These are phyloP conservation scores for Ibidorhyncha struthersii DNA, from an alignment of 2,113 vertebrate genomes.

Conservation along the genomic window DNA sequence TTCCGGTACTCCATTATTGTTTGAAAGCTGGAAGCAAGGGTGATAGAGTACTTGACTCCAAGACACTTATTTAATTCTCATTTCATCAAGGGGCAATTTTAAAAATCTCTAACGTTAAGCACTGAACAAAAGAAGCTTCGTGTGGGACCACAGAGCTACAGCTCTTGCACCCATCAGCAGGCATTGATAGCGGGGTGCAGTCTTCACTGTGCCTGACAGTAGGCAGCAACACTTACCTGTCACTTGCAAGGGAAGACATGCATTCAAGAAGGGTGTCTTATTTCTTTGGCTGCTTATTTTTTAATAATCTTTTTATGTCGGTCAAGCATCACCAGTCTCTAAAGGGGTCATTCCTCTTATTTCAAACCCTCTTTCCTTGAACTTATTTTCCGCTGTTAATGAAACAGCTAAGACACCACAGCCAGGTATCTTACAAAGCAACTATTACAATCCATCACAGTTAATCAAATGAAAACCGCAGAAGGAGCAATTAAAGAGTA, in stretches of 20 bases:
- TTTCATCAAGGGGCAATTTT: background rate
- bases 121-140: background rate
- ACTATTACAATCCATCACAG: background rate
- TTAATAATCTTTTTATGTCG: background rate
- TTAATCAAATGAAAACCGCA: constrained; percentile 15
- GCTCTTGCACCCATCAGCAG: background rate
- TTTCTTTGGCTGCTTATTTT: background rate
- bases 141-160: background rate
- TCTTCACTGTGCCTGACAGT: background rate
- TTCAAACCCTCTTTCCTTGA: background rate
- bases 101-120: background rate
- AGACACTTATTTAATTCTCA: background rate
- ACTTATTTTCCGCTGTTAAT: background rate
- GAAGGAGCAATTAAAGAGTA: constrained; percentile 24
- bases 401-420: constrained; percentile 15
- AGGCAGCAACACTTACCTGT: background rate
- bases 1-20: background rate
- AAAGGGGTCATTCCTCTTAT: background rate
- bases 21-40: background rate
- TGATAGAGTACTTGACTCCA: background rate
- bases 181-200: background rate
- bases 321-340: background rate
- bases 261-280: background rate
- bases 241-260: background rate
- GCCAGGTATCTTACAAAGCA: background rate